Evolutionary conservation across 2,797 vertebrate species (phyloP).

Genomic region (Gouania willdenowi): DNA sequence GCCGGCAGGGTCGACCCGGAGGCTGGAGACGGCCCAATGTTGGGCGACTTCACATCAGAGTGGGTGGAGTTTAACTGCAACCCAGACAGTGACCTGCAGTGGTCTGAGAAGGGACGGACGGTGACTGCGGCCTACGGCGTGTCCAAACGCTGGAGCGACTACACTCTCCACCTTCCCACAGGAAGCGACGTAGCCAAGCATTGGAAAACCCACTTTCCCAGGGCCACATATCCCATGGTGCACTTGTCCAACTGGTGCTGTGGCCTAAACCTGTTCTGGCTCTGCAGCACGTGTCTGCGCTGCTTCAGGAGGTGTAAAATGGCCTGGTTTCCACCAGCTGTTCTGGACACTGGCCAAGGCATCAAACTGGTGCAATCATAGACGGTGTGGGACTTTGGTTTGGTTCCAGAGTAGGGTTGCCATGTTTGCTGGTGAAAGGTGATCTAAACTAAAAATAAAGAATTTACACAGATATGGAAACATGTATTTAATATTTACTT

Average conservation of each 20-base stretch:
- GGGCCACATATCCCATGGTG: slow-evolving; percentile 86
- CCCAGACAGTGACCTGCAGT: slow-evolving; percentile 78
- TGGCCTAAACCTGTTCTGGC: slow-evolving; percentile 90
- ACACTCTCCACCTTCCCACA: slow-evolving; percentile 90
- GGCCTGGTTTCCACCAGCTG: slow-evolving; percentile 91
- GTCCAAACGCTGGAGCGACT: slow-evolving; percentile 94
- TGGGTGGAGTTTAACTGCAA: slow-evolving; percentile 98
- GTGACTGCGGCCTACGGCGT: slow-evolving; percentile 83
- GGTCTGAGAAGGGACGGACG: slow-evolving; percentile 80
- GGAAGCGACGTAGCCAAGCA: slow-evolving; percentile 93
- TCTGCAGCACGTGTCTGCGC: slow-evolving; percentile 85
- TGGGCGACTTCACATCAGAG: slow-evolving; percentile 92
- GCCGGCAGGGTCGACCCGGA: slow-evolving; percentile 74
- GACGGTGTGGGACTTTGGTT: background rate
- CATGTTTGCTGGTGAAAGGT: background rate
- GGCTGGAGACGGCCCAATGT: slow-evolving; percentile 69
- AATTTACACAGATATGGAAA: no score
- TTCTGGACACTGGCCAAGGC: slow-evolving; percentile 94
- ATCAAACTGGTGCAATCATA: slow-evolving; percentile 95
- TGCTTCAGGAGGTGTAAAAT: slow-evolving; percentile 93
- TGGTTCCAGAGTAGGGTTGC: background rate
- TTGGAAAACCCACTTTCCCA: slow-evolving; percentile 94
- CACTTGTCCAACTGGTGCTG: slow-evolving; percentile 96
- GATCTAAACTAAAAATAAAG: no score
- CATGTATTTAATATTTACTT: no score